A percentile compares a stretch with the other conserved stretches of the same genome.
Conservation (phyloP, 1,140 invertebrate species). For the Pseudomyrmex cubaensis region DNA sequence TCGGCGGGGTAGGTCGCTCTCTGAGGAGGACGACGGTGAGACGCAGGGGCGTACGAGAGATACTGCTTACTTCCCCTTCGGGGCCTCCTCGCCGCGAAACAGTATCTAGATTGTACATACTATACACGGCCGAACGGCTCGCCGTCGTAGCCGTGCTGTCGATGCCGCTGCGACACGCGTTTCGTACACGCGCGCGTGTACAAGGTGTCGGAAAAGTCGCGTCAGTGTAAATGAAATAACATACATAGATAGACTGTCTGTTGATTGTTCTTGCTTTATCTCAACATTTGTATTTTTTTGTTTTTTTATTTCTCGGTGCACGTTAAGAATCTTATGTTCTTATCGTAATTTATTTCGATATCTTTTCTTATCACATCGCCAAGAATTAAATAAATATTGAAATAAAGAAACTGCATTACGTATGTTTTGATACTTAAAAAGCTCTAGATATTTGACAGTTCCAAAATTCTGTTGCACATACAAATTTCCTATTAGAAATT, state of each 20-base stretch:
- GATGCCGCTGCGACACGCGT: constrained; percentile 60
- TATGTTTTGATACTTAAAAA: neutral
- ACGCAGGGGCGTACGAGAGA: constrained; percentile 69
- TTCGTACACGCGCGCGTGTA: constrained; percentile 47
- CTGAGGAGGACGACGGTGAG: constrained; percentile 43
- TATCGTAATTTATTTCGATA: neutral
- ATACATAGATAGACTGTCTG: neutral
- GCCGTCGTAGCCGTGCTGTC: constrained; percentile 55
- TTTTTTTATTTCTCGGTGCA: neutral
- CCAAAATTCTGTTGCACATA: neutral
- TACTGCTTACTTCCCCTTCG: constrained; percentile 77
- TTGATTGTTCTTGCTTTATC: neutral
- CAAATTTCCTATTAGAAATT: neutral
- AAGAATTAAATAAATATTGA: neutral
- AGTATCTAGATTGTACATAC: constrained; percentile 74
- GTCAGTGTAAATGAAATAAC: neutral
- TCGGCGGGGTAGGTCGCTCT: constrained; percentile 54
- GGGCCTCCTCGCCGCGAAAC: constrained; percentile 72
- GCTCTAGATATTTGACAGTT: constrained; percentile 21
- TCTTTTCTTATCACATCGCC: neutral
- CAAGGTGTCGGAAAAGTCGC: constrained; percentile 41
- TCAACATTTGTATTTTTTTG: neutral
- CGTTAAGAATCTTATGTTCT: neutral
- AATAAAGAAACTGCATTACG: neutral
- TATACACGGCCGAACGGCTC: constrained; percentile 70